phyloP scores from a whole-genome alignment of 2,888 invertebrate genomes.

The Cataglyphis rosenhaueri region DNA sequence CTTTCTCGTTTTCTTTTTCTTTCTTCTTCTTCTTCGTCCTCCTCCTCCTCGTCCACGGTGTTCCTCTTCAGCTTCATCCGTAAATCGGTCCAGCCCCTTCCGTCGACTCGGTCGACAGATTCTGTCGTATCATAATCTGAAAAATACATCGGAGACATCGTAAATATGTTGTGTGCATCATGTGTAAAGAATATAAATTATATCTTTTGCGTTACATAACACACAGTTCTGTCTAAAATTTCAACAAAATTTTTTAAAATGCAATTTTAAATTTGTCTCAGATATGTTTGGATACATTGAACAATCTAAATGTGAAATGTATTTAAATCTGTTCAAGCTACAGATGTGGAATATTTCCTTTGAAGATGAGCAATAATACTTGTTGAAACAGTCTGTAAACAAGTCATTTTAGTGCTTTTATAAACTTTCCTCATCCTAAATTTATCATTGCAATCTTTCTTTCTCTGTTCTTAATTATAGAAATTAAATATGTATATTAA shows the following conservation, averaged over 20 bases:
- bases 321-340: neutral
- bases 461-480: neutral
- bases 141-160: neutral
- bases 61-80: slow-evolving; percentile 71
- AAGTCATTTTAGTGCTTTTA: neutral
- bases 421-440: too few relatives aligned
- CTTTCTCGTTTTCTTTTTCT: slow-evolving; percentile 12
- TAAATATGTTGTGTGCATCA: neutral
- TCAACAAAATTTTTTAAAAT: neutral
- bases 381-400: neutral
- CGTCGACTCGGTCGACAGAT: slow-evolving; percentile 60
- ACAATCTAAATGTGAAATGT: neutral
- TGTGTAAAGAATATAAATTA: neutral
- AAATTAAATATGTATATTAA: neutral
- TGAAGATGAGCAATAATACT: neutral
- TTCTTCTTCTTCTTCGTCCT: slow-evolving; percentile 67
- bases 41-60: slow-evolving; percentile 68
- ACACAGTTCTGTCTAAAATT: neutral
- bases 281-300: neutral
- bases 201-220: neutral
- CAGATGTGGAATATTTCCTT: neutral
- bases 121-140: slow-evolving; percentile 77
- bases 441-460: neutral
- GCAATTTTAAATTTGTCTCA: neutral
- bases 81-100: slow-evolving; percentile 61